phyloP scores from a whole-genome alignment of 2,113 vertebrate genomes.

The Alces alces region DNA sequence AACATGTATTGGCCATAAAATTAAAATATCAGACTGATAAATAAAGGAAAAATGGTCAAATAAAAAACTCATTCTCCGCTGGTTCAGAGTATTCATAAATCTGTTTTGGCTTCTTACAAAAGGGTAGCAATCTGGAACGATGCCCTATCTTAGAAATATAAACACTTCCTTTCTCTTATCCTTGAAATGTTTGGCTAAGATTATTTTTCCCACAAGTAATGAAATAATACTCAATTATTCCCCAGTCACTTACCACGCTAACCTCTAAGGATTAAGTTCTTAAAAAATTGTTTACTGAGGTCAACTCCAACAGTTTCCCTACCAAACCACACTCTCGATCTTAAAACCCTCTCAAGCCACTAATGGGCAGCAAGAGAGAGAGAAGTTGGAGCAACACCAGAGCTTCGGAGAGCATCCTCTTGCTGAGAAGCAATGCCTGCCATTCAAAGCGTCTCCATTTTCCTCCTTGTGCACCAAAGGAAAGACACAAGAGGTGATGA shows the following conservation, averaged over 20 bases:
- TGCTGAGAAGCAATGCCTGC: background rate
- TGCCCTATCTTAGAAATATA: background rate
- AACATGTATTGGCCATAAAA: background rate
- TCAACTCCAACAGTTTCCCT: background rate
- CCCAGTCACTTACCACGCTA: background rate
- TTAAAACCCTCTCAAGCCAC: background rate
- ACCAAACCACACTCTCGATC: background rate
- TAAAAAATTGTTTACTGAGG: background rate
- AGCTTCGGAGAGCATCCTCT: background rate
- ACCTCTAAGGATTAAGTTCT: background rate
- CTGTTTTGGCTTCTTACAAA: background rate
- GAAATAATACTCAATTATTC: background rate
- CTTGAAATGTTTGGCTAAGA: background rate
- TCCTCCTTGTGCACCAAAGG: background rate
- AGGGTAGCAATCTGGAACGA: background rate
- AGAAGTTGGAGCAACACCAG: background rate
- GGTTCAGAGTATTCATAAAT: background rate
- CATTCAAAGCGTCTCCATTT: background rate
- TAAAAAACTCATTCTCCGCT: background rate
- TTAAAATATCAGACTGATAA: constrained; percentile 23
- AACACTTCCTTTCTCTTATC: background rate
- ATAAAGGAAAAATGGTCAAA: background rate
- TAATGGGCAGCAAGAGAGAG: background rate
- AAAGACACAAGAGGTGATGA: background rate
- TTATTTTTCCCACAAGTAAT: background rate